Evolutionary conservation across 2,888 invertebrate species (phyloP).

Genomic region (Hypena proboscidalis): DNA sequence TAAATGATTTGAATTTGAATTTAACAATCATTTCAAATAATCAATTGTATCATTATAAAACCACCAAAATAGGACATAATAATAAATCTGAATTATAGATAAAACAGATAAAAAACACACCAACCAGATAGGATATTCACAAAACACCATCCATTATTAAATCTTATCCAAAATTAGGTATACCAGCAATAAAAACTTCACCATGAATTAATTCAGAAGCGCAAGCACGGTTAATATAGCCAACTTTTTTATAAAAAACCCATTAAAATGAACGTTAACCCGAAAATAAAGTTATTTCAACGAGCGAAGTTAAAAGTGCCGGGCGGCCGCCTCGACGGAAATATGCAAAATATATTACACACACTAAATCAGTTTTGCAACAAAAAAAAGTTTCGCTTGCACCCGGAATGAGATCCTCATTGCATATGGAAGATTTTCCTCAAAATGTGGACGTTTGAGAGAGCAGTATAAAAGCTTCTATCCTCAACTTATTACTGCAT

Average conservation of each 20-base stretch:
- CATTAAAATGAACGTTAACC: slow-evolving; percentile 61
- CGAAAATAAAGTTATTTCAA: slow-evolving; percentile 64
- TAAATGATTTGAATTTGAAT: too few relatives aligned
- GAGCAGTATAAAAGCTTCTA: slow-evolving; percentile 20
- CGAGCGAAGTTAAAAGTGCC: slow-evolving; percentile 56
- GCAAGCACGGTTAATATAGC: slow-evolving; percentile 31
- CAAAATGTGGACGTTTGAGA: slow-evolving; percentile 35
- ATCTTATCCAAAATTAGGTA: slow-evolving; percentile 24
- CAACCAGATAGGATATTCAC: background rate
- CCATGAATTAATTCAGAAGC: slow-evolving; percentile 17
- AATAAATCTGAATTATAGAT: too few relatives aligned
- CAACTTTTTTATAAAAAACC: slow-evolving; percentile 46
- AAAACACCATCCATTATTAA: slow-evolving; percentile 6
- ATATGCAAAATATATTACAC: slow-evolving; percentile 60
- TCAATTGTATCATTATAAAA: too few relatives aligned
- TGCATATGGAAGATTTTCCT: slow-evolving; percentile 46
- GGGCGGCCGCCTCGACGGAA: slow-evolving; percentile 42
- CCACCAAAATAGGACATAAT: too few relatives aligned
- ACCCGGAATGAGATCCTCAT: slow-evolving; percentile 44
- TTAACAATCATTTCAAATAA: too few relatives aligned
- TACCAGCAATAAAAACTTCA: slow-evolving; percentile 33
- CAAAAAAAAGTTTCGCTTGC: slow-evolving; percentile 40
- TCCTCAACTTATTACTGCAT: slow-evolving; percentile 33
- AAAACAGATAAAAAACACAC: too few relatives aligned
- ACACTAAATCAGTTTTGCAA: slow-evolving; percentile 54